These are phyloP conservation scores for Cecidostiba fungosa DNA, from an alignment of 2,888 invertebrate genomes.

Conservation along the genomic window DNA sequence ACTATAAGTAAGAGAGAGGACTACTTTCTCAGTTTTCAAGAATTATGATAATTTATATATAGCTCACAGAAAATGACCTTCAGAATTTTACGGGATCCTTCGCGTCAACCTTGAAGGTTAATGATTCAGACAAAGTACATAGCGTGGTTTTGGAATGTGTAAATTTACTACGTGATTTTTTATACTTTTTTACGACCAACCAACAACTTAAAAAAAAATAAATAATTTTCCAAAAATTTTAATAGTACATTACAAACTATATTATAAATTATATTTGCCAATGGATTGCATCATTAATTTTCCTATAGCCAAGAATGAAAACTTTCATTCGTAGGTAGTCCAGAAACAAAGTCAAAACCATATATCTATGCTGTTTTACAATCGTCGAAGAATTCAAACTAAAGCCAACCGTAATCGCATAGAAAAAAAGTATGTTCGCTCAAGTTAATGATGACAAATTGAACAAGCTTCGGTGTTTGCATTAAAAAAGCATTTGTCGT, in stretches of 20 bases:
- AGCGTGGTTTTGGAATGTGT: neutral
- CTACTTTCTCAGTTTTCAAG: neutral
- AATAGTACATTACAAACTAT: no score
- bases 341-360: no score
- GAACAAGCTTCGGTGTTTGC: neutral
- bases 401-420: neutral
- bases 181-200: no score
- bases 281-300: no score
- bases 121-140: neutral
- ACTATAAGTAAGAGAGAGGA: neutral
- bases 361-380: neutral
- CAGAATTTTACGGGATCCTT: neutral
- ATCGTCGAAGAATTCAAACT: neutral
- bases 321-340: no score
- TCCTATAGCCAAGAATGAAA: no score
- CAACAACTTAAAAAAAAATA: no score
- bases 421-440: neutral
- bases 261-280: no score
- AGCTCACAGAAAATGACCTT: neutral
- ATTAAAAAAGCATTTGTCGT: neutral
- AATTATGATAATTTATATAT: neutral
- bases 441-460: slow-evolving; percentile 40
- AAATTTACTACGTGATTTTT: neutral
- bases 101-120: neutral
- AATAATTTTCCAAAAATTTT: no score